Base-by-base conservation (phyloP, 2,797 vertebrate species). In the Alectoris magna region DNA sequence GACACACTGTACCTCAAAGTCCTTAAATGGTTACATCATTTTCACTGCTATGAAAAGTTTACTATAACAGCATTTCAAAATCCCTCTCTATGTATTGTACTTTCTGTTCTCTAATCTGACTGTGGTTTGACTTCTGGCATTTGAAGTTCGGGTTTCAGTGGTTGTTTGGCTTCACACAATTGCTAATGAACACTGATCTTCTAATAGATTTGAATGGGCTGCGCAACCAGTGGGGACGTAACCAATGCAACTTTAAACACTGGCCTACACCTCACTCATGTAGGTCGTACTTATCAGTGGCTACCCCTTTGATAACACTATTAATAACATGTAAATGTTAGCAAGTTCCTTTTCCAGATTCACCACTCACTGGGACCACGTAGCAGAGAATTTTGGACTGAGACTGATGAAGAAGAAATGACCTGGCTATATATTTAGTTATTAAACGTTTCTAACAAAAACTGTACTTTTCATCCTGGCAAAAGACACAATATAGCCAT, bases 31-130 rank as follows among this genome's bases (percentile, higher is more conserved):
- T 74, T 94, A 76, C 83, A 91, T 93, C 77, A 84, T 89, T 95
- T 93, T 70, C 71, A 84, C 56, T 92, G 60, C 87, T 71, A 43
- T 31, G 60, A 94, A 93, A 91, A 95, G 85, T 72, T 91, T 83
- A 91, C 91, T 90, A 71, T 79, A 90, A 74, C 36, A 43, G 75
- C 53, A 43, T 94, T 96, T 95, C 94, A 90, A 92, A 95, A 94
- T 73, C 87, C 60, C 17, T 78, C 74, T 68, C 59, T 36, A 21
- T 82, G 83, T 58, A 80, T 63, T 88, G 83, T 87, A 88, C 41
- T 93, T 77, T 90, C 87, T 91, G 73, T 91, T 93, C 26, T 4
- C 83, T 58, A 88, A 77, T 82, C 44, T 82, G 63, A 27, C 43
- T 86, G 83, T 90, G 91, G 91, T 94, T 95, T 94, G 87, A 86